phyloP scores from a whole-genome alignment of 2,113 vertebrate species.

The Cyrtonyx montezumae region DNA sequence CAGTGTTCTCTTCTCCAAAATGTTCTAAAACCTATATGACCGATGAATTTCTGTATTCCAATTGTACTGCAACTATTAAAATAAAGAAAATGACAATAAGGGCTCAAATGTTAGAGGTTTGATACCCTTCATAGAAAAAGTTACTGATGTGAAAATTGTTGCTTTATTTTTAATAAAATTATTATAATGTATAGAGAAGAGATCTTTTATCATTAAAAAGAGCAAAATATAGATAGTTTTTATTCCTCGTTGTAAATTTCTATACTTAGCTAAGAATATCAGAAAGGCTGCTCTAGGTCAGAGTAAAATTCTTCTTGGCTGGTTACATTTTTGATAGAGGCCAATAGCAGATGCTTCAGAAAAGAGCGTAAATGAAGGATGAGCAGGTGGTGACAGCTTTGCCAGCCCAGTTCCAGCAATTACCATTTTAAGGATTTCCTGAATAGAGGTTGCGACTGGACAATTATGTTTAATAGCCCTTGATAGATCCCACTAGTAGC shows the following conservation, averaged over 20 bases:
- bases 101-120: not conserved
- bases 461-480: conserved; percentile 38
- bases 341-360: not conserved
- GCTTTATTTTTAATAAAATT: not conserved
- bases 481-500: conserved; percentile 10
- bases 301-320: not conserved
- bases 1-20: not conserved
- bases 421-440: conserved; percentile 30
- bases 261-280: not conserved
- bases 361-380: not conserved
- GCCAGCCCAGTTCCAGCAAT: not conserved
- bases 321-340: not conserved
- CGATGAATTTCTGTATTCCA: not conserved
- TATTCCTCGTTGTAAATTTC: not conserved
- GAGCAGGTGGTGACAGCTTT: conserved; percentile 23
- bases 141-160: not conserved
- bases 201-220: not conserved
- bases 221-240: not conserved
- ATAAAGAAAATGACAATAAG: not conserved
- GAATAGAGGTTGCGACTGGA: conserved; percentile 17
- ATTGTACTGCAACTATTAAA: not conserved
- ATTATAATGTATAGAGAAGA: not conserved
- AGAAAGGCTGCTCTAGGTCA: not conserved
- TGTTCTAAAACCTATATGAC: not conserved
- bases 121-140: not conserved